phyloP scores from a whole-genome alignment of 37 sponge, comb jelly and placozoan genomes.

The Tethya wilhelma region DNA sequence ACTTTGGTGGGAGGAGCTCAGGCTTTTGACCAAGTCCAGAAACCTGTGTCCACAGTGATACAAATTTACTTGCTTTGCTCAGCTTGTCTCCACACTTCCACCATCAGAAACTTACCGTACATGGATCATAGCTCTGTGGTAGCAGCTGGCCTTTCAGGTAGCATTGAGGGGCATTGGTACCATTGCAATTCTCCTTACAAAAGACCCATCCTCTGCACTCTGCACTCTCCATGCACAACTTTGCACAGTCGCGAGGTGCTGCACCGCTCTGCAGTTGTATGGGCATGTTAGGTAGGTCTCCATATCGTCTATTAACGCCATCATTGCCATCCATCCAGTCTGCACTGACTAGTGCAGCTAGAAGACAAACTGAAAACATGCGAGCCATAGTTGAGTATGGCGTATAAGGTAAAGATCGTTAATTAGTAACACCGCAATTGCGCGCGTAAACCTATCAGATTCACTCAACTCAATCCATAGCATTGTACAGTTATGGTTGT shows the following conservation, averaged over 20 bases:
- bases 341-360: no score
- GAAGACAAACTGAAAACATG: no score
- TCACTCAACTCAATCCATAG: no score
- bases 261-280: conserved; percentile 6
- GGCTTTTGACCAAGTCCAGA: conserved; percentile 49
- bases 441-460: no score
- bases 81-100: no score
- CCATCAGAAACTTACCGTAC: conserved; percentile 36
- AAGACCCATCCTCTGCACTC: conserved; percentile 72
- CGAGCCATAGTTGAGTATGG: no score
- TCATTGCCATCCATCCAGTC: conserved; percentile 69
- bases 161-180: conserved; percentile 12
- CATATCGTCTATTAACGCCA: conserved; percentile 60
- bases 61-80: no score
- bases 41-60: no score
- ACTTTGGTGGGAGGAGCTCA: conserved; percentile 47
- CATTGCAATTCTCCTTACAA: conserved; percentile 42
- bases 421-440: no score
- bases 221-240: conserved; percentile 31
- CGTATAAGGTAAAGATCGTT: no score
- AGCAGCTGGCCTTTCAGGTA: conserved; percentile 52
- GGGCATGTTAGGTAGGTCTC: conserved; percentile 63
- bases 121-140: conserved; percentile 33
- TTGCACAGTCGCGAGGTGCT: conserved; percentile 38
- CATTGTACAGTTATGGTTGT: no score